phyloP scores from a whole-genome alignment of 23 tunicate genomes.

The Styela clava region DNA sequence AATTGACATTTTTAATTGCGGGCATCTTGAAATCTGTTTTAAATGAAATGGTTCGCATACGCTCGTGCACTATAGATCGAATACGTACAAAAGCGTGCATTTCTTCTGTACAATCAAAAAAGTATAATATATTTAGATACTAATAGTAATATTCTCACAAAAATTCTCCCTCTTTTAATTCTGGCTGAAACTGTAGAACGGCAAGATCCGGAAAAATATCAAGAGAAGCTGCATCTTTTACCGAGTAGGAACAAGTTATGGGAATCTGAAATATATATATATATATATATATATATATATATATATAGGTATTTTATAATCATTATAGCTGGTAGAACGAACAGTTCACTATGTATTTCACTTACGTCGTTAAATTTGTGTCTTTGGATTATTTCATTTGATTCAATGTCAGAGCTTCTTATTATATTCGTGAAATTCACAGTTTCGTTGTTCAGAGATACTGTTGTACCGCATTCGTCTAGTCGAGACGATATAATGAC shows the following conservation, averaged over 20 bases:
- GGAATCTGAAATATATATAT: conserved; percentile 10
- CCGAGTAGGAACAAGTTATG: conserved; percentile 3
- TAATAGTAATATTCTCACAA: conserved; percentile 2
- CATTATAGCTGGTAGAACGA: too few species aligned
- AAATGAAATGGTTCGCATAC: too few species aligned
- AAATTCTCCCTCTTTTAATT: conserved; percentile 14
- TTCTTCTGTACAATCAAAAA: too few species aligned
- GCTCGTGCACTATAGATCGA: too few species aligned
- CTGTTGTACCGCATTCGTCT: conserved; percentile 14
- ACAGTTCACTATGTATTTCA: background rate
- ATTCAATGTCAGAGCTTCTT: background rate
- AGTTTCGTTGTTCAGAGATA: conserved; percentile 15
- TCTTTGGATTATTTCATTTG: background rate
- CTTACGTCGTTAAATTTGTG: conserved; percentile 11
- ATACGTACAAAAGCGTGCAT: too few species aligned
- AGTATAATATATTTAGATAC: too few species aligned
- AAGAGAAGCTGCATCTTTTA: conserved; percentile 14
- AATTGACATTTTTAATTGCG: too few species aligned
- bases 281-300: too few species aligned
- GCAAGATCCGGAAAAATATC: conserved; percentile 11
- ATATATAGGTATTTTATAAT: too few species aligned
- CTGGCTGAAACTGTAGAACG: background rate
- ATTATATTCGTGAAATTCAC: conserved; percentile 15
- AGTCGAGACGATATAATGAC: conserved; percentile 19
- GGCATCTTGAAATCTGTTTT: too few species aligned